Base-by-base conservation (phyloP, 2,113 vertebrate species). In the Symphodus melops region DNA sequence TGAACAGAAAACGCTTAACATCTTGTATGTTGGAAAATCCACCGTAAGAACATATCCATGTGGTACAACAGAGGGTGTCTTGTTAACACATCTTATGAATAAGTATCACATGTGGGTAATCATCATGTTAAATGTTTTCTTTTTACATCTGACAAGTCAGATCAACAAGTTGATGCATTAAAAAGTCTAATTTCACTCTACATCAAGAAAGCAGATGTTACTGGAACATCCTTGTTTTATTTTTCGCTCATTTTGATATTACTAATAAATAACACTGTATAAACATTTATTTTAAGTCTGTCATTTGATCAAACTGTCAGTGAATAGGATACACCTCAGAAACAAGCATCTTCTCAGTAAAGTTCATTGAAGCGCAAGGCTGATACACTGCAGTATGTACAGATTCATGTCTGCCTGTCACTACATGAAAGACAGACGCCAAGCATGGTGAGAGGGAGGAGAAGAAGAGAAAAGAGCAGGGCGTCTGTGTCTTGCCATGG, bases 401-500 rank as follows among this genome's bases (percentile, higher is more conserved):
- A 74, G 73, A 83, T 56, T 33, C 60, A 23, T 57, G 14, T 70
- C 64, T 73, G 55, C 57, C 68, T 80, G 72, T 82, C 87, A 86
- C 23, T 23, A 54, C 1, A 54, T 85, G 83, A 89, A 58, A 84
- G 69, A 70, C 72, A 82, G 66, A 16, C 70, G 76, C 39, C 67
- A 72, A 80, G 68, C 62, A 75, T 72, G 68, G 75, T 51, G 76
- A 61, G 49, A 51, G 64, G 62, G 62, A 75, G 54, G 39, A 78
- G 56, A 65, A 11, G 79, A 72, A 82, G 71, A 84, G 81, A 86
- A 75, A 61, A 84, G 72, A 82, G 81, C 61, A 9, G 68, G 76
- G 81, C 71, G 72, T 79, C 71, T 76, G 77, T 68, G 81, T 79
- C 58, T 68, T 21, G 51, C 83, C 73, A 68, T 44, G 68, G 62